Conservation (phyloP, 2,113 vertebrate genomes). For the Sturnus vulgaris region DNA sequence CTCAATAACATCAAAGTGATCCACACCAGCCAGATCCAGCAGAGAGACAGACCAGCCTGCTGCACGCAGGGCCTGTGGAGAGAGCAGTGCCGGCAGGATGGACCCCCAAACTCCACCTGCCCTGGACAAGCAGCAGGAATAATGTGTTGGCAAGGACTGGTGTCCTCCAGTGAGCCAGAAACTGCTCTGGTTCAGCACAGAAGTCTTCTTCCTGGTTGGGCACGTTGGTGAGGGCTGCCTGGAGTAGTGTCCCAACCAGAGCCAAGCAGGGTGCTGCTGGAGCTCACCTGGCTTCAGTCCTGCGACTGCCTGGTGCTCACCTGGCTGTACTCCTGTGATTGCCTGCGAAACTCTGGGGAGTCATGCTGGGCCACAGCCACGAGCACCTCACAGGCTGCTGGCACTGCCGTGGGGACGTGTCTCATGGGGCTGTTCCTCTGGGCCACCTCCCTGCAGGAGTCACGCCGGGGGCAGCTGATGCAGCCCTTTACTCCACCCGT, state of each 20-base stretch:
- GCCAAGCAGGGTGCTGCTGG: accelerated
- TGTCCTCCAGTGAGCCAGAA: not conserved
- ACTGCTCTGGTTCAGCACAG: not conserved
- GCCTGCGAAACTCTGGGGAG: slow-evolving; percentile 85
- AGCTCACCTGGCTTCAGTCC: slow-evolving; percentile 73
- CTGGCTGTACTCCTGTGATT: slow-evolving; percentile 83
- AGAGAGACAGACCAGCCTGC: slow-evolving; percentile 51
- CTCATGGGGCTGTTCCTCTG: slow-evolving; percentile 84
- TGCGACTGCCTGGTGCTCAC: slow-evolving; percentile 21
- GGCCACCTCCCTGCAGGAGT: slow-evolving; percentile 81
- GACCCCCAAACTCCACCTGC: not conserved
- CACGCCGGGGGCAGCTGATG: accelerated
- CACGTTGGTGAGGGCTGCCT: accelerated
- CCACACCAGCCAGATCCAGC: slow-evolving; percentile 36
- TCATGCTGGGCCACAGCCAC: slow-evolving; percentile 85
- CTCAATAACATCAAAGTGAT: slow-evolving; percentile 78
- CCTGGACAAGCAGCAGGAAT: not conserved
- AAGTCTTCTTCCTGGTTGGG: not conserved
- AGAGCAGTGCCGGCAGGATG: accelerated
- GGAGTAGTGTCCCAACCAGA: accelerated
- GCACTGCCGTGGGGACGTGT: slow-evolving; percentile 49
- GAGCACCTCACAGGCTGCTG: slow-evolving; percentile 68
- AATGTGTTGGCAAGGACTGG: not conserved
- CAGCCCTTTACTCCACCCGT: accelerated
- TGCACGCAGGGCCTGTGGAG: slow-evolving; percentile 5